Evolutionary conservation across 2,797 vertebrate genomes (phyloP), one percentile per base, ranked within the genome.

Genomic region (Mallotus villosus): DNA sequence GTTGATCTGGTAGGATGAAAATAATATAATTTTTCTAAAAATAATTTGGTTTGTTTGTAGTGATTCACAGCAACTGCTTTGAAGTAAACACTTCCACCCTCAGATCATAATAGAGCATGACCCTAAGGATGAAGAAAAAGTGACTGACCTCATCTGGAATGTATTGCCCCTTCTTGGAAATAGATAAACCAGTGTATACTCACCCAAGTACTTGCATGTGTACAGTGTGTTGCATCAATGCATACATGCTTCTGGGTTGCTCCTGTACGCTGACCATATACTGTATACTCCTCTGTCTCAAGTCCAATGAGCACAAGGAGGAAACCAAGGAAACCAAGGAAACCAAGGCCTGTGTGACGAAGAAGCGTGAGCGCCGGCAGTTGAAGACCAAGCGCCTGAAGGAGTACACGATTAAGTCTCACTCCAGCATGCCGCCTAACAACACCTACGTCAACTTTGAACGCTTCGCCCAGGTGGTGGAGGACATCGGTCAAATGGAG

Each of bases 361-460:
- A 92, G 81, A 94, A 92, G 71, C 84, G 81, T 4, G 94, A 93
- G 77, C 91, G 86, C 0, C 81, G 87, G 0, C 94, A 95, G 80
- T 90, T 98, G 81, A 97, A 98, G 92, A 96, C 97, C 21, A 97
- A 97, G 63, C 93, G 86, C 1, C 89, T 99, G 81, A 93, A 93
- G 80, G 97, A 98, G 80, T 98, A 99, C 82, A 98, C 96, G 1
- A 94, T 98, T 77, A 97, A 99, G 79, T 96, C 94, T 53, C 95
- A 98, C 87, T 97, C 94, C 0, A 98, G 96, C 91, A 97, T 97
- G 95, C 95, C 95, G 1, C 96, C 95, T 57, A 98, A 98, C 86
- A 97, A 97, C 86, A 97, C 96, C 62, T 98, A 98, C 0, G 81
- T 94, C 68, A 96, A 98, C 89, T 98, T 97, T 0, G 96, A 98